These are phyloP conservation scores for Pedionomus torquatus DNA, from an alignment of 2,113 vertebrate species.

Conservation along the genomic window DNA sequence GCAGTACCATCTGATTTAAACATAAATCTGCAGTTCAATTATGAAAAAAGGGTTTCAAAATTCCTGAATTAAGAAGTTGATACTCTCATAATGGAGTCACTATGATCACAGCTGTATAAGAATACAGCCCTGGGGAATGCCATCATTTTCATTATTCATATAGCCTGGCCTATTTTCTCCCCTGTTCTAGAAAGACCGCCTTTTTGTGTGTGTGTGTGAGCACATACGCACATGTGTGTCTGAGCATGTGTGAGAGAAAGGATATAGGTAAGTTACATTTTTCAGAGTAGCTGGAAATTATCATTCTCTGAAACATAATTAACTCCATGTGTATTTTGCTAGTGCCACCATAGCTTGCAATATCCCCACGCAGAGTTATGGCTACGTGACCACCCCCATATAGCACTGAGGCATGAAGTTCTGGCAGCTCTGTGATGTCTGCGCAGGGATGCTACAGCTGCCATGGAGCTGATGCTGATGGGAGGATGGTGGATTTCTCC, in stretches of 20 bases:
- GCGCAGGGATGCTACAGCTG: not conserved
- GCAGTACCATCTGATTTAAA: not conserved
- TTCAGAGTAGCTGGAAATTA: not conserved
- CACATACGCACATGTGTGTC: not conserved
- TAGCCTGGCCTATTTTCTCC: constrained; percentile 27
- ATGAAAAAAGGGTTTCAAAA: not conserved
- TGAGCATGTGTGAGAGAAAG: not conserved
- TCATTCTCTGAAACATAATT: not conserved
- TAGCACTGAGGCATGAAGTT: not conserved
- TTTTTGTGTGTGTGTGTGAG: not conserved
- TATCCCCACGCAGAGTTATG: not conserved
- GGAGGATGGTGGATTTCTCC: not conserved
- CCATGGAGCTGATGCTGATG: not conserved
- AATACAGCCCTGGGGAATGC: not conserved
- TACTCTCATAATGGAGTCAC: not conserved
- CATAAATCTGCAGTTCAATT: not conserved
- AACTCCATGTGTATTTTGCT: not conserved
- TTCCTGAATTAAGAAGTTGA: not conserved
- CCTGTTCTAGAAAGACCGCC: not conserved
- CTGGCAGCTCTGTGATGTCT: not conserved
- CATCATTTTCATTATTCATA: constrained; percentile 40
- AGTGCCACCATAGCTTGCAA: not conserved
- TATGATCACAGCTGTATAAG: not conserved
- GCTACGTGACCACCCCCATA: not conserved
- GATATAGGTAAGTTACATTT: not conserved